A percentile compares a stretch with the other conserved stretches of the same genome.
These are phyloP conservation scores for Acanthosepion pharaonis DNA, from an alignment of 2,888 invertebrate genomes.

Conservation along the genomic window DNA sequence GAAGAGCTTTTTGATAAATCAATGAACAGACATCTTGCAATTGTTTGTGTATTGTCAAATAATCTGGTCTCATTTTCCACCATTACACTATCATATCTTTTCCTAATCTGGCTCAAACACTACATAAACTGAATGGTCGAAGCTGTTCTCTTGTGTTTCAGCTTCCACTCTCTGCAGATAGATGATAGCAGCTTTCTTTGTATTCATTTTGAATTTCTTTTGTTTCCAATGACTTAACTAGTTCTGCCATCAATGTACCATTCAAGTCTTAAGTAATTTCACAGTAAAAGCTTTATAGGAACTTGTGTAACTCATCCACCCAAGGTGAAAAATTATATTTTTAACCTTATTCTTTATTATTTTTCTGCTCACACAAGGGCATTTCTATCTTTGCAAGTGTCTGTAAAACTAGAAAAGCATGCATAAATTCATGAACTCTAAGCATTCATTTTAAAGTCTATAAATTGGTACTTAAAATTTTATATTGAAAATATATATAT, in stretches of 20 bases:
- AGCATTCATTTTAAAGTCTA: too few species aligned
- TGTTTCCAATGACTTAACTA: not conserved
- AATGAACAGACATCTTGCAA: not conserved
- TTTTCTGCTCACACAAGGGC: too few species aligned
- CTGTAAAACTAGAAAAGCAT: too few species aligned
- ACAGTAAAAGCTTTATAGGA: not conserved
- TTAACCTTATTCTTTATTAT: too few species aligned
- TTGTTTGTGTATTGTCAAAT: constrained; percentile 9
- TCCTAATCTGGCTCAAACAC: not conserved
- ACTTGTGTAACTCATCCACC: not conserved
- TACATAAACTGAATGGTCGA: not conserved
- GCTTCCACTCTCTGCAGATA: not conserved
- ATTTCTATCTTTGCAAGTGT: too few species aligned
- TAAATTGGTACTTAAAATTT: too few species aligned
- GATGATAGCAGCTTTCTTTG: not conserved
- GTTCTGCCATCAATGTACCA: not conserved
- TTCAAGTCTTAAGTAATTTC: not conserved
- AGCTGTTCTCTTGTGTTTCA: not conserved
- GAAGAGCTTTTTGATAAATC: constrained; percentile 6
- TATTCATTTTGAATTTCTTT: not conserved
- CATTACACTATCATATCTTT: not conserved
- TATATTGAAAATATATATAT: too few species aligned
- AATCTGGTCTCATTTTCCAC: not conserved
- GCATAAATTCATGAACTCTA: too few species aligned
- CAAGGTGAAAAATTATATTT: not conserved